Evolutionary conservation across 1,140 invertebrate genomes (phyloP).

Genomic region (Drosophila tsacasi): DNA sequence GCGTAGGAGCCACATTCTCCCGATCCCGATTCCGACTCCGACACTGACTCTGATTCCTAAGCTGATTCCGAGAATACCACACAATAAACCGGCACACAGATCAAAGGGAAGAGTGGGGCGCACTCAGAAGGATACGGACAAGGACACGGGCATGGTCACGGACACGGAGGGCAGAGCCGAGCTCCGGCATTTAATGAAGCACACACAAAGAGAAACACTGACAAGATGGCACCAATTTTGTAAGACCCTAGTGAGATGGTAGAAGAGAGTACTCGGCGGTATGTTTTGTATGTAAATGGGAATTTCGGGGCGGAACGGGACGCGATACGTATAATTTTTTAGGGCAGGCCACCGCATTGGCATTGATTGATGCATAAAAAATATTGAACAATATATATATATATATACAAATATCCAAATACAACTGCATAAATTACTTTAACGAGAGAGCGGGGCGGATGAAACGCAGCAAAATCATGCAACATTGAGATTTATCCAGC

Average conservation of each 20-base stretch:
- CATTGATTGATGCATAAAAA: constrained; percentile 40
- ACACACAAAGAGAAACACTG: constrained; percentile 28
- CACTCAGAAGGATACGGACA: constrained; percentile 20
- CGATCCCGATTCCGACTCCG: constrained; percentile 6
- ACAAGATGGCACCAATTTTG: constrained; percentile 61
- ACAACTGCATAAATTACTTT: constrained; percentile 75
- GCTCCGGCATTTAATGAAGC: constrained; percentile 48
- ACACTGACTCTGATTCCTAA: constrained; percentile 1
- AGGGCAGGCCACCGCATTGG: constrained; percentile 28
- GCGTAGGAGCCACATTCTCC: constrained; percentile 24
- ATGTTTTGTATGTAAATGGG: constrained; percentile 74
- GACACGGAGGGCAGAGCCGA: constrained; percentile 15
- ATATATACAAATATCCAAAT: constrained; percentile 67
- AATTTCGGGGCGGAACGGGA: constrained; percentile 31
- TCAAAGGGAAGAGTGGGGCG: constrained; percentile 58
- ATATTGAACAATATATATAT: constrained; percentile 70
- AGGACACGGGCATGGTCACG: constrained; percentile 1
- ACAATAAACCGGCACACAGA: constrained; percentile 61
- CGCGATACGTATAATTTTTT: constrained; percentile 10
- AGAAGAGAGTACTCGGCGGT: constrained; percentile 27
- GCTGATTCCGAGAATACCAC: constrained; percentile 22
- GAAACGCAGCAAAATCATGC: constrained; percentile 75
- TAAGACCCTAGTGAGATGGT: constrained; percentile 36
- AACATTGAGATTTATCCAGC: constrained; percentile 80
- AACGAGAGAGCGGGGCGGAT: constrained; percentile 26